Base-by-base conservation (phyloP, 2,888 invertebrate species). In the Hedychridium roseum region DNA sequence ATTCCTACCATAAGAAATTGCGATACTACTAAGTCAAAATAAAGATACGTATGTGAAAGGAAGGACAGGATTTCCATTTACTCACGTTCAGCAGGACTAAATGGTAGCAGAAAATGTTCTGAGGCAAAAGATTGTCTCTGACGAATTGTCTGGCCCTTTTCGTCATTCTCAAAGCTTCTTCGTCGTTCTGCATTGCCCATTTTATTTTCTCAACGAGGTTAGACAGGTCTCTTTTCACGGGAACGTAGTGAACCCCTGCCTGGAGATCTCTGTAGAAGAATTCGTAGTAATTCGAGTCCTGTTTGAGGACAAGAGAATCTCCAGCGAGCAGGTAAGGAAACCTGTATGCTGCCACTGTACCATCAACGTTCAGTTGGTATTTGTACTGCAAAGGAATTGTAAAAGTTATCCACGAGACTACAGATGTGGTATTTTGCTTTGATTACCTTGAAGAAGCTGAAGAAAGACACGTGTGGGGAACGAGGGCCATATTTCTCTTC, bases 331-430 rank as follows among this genome's bases (percentile, higher is more conserved):
- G 83, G 77, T 95, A 97, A 0, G 97, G 97, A 59, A 96, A 84
- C 54, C 97, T 85, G 79, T 97, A 98, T 0, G 97, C 94, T 14
- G 97, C 97, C 11, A 98, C 97, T 27, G 97, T 94, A 11, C 98
- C 98, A 82, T 98, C 98, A 43, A 98, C 84, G 71, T 89, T 94
- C 20, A 98, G 79, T 81, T 95, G 94, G 79, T 96, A 98, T 82
- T 97, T 97, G 76, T 91, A 94, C 96, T 97, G 81, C 75, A 86
- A 79, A 57, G 51, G 68, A 30, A 43, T 28, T 27, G 1, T 16
- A 39, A 30, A 26, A n/a, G n/a, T n/a, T n/a, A n/a, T 31, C n/a
- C 7, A n/a, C 32, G 60, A 65, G 53, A 52, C 31, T 34, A 50
- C 12, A 23, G 34, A 35, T 35, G 39, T 16, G 34, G 30, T 17